Evolutionary conservation across 2,113 vertebrate genomes (phyloP).

Genomic region (Coryphaenoides rupestris): DNA sequence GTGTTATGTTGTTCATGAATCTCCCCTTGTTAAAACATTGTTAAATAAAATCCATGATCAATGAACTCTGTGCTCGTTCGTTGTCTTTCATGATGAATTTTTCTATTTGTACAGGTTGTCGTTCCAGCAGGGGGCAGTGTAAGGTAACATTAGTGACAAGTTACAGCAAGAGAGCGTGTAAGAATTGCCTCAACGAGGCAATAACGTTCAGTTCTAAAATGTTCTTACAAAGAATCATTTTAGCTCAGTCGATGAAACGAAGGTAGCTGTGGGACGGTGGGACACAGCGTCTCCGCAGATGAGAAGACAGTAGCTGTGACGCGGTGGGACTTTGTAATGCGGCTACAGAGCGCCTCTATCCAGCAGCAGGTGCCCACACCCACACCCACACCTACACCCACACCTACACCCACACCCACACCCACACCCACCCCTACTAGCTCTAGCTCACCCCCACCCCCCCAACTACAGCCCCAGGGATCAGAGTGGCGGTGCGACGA

Average conservation of each 20-base stretch:
- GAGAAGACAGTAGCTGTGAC: not conserved
- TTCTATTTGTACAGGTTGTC: no score
- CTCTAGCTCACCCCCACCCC: constrained; percentile 3
- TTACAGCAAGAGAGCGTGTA: not conserved
- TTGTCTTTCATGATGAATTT: no score
- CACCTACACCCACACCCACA: not conserved
- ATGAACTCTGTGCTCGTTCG: no score
- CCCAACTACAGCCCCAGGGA: constrained; percentile 7
- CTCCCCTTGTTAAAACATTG: no score
- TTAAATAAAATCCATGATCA: no score
- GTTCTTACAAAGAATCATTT: no score
- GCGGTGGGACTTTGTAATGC: constrained; percentile 23
- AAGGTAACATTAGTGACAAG: constrained; percentile 23
- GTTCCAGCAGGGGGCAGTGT: constrained; percentile 57
- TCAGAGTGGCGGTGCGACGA: constrained; percentile 33
- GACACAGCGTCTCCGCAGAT: constrained; percentile 10
- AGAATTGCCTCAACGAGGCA: not conserved
- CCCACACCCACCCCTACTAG: constrained; percentile 29
- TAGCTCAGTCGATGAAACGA: constrained; percentile 15
- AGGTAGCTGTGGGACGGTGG: constrained; percentile 4
- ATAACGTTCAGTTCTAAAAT: not conserved
- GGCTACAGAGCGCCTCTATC: constrained; percentile 34
- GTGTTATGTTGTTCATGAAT: no score
- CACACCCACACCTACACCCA: not conserved
- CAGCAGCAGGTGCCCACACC: constrained; percentile 24